phyloP scores from a whole-genome alignment of 1,140 invertebrate species.

The Halyomorpha halys region DNA sequence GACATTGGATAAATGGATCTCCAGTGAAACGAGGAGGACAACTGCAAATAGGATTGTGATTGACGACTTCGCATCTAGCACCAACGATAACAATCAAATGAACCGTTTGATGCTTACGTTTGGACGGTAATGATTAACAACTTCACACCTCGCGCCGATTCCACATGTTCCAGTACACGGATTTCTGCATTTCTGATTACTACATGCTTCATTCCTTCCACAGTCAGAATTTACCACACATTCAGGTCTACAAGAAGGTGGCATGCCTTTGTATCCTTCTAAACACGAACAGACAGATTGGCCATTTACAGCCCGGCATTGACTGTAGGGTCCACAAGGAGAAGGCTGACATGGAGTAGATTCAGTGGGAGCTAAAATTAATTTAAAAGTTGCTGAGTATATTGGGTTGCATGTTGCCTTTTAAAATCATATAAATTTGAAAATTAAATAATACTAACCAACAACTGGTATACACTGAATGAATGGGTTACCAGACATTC shows the following conservation, averaged over 20 bases:
- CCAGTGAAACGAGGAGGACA: conserved; percentile 54
- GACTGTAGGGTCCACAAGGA: conserved; percentile 50
- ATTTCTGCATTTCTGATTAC: conserved; percentile 44
- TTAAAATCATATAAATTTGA: conserved; percentile 39
- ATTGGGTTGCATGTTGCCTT: not conserved
- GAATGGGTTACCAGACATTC: conserved; percentile 42
- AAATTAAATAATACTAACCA: conserved; percentile 38
- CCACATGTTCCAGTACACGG: conserved; percentile 48
- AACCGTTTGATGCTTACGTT: no score
- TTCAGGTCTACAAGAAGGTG: conserved; percentile 43
- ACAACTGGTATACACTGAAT: conserved; percentile 31
- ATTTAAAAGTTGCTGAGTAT: not conserved
- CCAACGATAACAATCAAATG: no score
- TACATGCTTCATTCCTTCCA: conserved; percentile 41
- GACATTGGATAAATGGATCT: conserved; percentile 64
- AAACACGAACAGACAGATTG: conserved; percentile 47
- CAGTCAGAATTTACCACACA: conserved; percentile 46
- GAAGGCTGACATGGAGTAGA: conserved; percentile 38
- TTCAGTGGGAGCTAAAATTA: conserved; percentile 20
- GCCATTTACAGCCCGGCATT: conserved; percentile 45
- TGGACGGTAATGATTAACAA: conserved; percentile 58
- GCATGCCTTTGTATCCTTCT: conserved; percentile 37
- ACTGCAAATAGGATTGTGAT: conserved; percentile 52
- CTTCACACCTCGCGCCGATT: conserved; percentile 49
- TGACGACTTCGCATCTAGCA: conserved; percentile 54